phyloP scores from a whole-genome alignment of 2,888 invertebrate species.

The Mythimna pallens region DNA sequence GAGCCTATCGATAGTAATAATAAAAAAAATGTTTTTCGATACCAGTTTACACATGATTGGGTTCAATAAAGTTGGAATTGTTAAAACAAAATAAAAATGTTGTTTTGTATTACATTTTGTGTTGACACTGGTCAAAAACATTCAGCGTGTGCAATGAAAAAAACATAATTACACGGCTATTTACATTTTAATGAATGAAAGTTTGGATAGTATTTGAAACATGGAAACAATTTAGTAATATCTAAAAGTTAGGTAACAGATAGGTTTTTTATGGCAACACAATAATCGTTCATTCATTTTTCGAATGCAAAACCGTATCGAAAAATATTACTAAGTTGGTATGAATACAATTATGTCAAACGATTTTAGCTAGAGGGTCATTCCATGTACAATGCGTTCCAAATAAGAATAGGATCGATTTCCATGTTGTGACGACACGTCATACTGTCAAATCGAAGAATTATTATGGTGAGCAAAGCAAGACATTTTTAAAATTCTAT shows the following conservation, averaged over 20 bases:
- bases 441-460: too few species aligned
- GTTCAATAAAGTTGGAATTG: constrained; percentile 1
- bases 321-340: too few species aligned
- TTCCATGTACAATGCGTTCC: too few species aligned
- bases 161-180: neutral
- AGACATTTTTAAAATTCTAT: too few species aligned
- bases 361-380: too few species aligned
- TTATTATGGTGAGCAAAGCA: too few species aligned
- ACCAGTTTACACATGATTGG: constrained; percentile 30
- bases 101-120: constrained; percentile 6
- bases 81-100: constrained; percentile 9
- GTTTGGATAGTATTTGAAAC: neutral
- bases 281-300: neutral
- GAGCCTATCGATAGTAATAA: too few species aligned
- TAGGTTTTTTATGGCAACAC: neutral
- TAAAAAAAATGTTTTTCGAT: constrained; percentile 7
- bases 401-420: too few species aligned
- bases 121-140: neutral
- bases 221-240: neutral
- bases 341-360: too few species aligned
- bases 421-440: too few species aligned
- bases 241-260: neutral
- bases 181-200: constrained; percentile 7
- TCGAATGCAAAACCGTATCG: neutral
- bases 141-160: neutral